These are phyloP conservation scores for Drosophila orosa DNA, from an alignment of 1,140 invertebrate genomes.

Conservation along the genomic window DNA sequence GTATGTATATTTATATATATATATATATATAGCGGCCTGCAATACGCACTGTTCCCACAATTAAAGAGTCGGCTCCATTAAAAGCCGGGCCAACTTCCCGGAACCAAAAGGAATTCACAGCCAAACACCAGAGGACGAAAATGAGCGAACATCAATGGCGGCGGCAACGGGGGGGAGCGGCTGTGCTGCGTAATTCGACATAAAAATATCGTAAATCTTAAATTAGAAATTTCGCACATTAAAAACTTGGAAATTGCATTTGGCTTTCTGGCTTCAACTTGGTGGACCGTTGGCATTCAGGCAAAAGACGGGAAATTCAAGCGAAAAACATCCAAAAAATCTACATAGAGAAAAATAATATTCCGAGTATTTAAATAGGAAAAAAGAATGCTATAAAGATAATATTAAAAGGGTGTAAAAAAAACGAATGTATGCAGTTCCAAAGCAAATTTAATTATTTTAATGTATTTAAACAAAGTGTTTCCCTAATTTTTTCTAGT, in stretches of 20 bases:
- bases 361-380: background rate
- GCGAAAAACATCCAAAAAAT: constrained; percentile 62
- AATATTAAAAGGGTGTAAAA: background rate
- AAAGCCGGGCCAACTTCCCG: constrained; percentile 57
- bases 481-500: background rate
- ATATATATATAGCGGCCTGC: background rate
- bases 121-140: constrained; percentile 71
- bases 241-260: constrained; percentile 83
- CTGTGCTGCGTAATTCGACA: constrained; percentile 68
- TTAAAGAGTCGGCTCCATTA: constrained; percentile 62
- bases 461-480: background rate
- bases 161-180: background rate
- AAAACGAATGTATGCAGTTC: background rate
- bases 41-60: constrained; percentile 46
- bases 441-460: no score
- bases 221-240: constrained; percentile 83
- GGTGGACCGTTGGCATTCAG: constrained; percentile 25
- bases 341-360: constrained; percentile 1
- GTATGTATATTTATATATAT: constrained; percentile 2
- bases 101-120: constrained; percentile 64
- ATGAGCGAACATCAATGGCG: constrained; percentile 68
- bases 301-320: constrained; percentile 38
- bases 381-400: background rate
- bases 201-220: constrained; percentile 83
- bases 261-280: constrained; percentile 57